Base-by-base conservation (phyloP, 2,113 vertebrate genomes). In the Corythoichthys haematopterus region DNA sequence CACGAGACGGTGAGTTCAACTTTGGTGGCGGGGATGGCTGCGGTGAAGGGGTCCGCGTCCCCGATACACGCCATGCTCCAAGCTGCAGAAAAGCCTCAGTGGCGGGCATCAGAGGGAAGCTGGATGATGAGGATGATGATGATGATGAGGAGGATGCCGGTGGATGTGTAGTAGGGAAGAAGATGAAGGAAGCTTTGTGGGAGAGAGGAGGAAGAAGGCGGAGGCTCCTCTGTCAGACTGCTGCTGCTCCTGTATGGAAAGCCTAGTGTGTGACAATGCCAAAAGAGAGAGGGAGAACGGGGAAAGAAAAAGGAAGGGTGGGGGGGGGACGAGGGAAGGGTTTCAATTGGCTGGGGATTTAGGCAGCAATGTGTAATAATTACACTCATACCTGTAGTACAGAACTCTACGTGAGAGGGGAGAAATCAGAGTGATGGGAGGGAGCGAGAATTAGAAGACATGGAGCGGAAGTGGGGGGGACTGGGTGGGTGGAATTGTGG, bases 1-100 rank as follows among this genome's bases (percentile, higher is more conserved):
- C 96, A 98, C 36, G 95, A 97, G 43, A 98, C 94, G 4, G 94
- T 95, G 71, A 98, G 90, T 85, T 98, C 96, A 92, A 98, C 96
- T 88, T 94, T 94, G 72, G 96, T 98, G 80, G 96, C 96, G 12
- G 96, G 96, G 82, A 97, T 94, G 80, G 92, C 94, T 20, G 94
- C 93, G 76, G 93, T 93, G 84, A 97, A 93, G 36, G 93, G 91
- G 89, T 92, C 94, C 69, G 95, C 92, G 87, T 95, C 94, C 83
- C 94, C 95, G 65, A 96, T 89, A 62, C 93, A 93, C 87, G 94
- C 93, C 93, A 95, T 94, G 28, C 86, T 93, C 89, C 90, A 74
- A 36, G 69, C 64, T 47, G 66, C 7, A 48, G 80, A 71, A 65
- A 6, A 66, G 71, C 71, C 69, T 51, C 13, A 59, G 2, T 72